phyloP scores from a whole-genome alignment of 2,797 vertebrate genomes.

The Psittacula derbiana region DNA sequence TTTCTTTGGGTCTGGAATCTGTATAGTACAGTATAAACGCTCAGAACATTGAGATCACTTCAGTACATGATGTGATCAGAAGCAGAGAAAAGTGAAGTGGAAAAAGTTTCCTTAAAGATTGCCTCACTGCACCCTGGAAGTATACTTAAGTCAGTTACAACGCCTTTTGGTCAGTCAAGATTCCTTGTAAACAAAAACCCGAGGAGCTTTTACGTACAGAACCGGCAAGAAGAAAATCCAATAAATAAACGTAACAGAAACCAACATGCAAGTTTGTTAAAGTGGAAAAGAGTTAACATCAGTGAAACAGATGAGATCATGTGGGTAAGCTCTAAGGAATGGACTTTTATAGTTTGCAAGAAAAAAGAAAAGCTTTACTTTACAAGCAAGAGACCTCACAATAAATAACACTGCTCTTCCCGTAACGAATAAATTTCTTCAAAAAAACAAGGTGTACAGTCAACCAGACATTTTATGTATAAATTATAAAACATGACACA shows the following conservation, averaged over 20 bases:
- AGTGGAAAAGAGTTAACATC: conserved; percentile 81
- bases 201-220: conserved; percentile 88
- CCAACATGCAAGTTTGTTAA: conserved; percentile 91
- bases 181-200: conserved; percentile 95
- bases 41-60: conserved; percentile 8
- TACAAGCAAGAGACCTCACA: conserved; percentile 95
- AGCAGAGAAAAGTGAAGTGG: conserved; percentile 52
- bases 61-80: conserved; percentile 33
- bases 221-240: conserved; percentile 88
- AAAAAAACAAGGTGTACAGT: conserved; percentile 96
- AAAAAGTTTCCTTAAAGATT: conserved; percentile 67
- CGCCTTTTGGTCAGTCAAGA: conserved; percentile 95
- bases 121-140: conserved; percentile 67
- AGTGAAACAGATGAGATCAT: conserved; percentile 83
- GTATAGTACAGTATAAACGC: conserved; percentile 23
- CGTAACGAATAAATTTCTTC: conserved; percentile 99
- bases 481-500: conserved; percentile 99
- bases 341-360: conserved; percentile 91
- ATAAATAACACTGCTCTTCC: conserved; percentile 99
- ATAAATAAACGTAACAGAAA: conserved; percentile 97
- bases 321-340: conserved; percentile 90
- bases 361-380: conserved; percentile 86
- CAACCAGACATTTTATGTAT: conserved; percentile 98
- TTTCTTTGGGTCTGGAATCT: conserved; percentile 67
- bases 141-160: conserved; percentile 76